These are phyloP conservation scores for Falco naumanni DNA, from an alignment of 2,797 vertebrate species.

Conservation along the genomic window DNA sequence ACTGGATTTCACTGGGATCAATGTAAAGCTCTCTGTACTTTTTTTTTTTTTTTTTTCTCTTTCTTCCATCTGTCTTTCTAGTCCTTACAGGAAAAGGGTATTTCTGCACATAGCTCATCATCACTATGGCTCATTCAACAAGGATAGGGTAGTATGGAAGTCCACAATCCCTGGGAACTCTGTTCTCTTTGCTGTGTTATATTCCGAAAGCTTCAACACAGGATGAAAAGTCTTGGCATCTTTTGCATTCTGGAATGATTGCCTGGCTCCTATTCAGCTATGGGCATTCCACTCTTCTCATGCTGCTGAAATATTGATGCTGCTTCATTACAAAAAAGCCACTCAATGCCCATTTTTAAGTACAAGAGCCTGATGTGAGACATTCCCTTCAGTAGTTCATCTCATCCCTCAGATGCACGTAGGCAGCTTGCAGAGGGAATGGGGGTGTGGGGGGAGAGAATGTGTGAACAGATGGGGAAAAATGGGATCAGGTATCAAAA, in stretches of 20 bases:
- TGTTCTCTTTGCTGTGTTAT: background rate
- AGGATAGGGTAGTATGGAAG: background rate
- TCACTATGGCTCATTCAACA: background rate
- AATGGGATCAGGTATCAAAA: constrained; percentile 6
- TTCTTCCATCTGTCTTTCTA: background rate
- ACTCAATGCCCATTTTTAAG: background rate
- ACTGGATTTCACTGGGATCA: background rate
- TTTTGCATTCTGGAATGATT: background rate
- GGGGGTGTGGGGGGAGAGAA: background rate
- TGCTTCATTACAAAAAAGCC: background rate
- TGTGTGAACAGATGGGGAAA: background rate
- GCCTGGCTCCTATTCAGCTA: background rate
- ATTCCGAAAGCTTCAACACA: background rate
- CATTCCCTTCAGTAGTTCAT: background rate
- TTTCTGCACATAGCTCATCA: background rate
- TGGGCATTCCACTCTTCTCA: background rate
- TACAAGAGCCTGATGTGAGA: background rate
- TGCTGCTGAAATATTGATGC: constrained; percentile 40
- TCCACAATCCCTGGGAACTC: background rate
- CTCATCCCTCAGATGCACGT: background rate
- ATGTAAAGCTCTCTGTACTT: fast-evolving
- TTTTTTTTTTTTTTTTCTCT: background rate
- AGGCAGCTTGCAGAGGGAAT: background rate
- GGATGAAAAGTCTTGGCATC: background rate
- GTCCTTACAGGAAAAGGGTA: background rate